Base-by-base conservation (phyloP, 1,140 invertebrate genomes). In the Lasaia peninsularis region DNA sequence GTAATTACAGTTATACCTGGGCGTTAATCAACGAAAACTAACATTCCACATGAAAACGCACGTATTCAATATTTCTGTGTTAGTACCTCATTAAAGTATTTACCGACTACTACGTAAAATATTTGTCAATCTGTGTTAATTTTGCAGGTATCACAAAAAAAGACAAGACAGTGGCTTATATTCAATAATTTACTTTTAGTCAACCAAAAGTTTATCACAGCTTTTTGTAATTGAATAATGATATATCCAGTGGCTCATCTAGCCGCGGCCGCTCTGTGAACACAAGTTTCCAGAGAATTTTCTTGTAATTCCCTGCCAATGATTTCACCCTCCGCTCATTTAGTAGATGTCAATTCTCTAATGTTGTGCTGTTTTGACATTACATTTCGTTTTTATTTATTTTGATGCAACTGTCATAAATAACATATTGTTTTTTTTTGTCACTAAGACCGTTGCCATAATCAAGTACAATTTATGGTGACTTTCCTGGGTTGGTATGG, bases 251-350 rank as follows among this genome's bases (percentile, higher is more conserved):
- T 40, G 16, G 8, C 37, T 40, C 9, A 40, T 40, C 37, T 9
- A 40, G 37, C 16, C 3, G 14, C 7, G 6, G 10, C 12, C 8
- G 1, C 14, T 40, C 37, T 18, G 9, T 40, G 37, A 14, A 16
- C 16, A 16, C 24, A 14, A 40, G 37, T 60, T 67, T 37, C 55
- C 57, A 18, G 57, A 57, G 65, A 58, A 14, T 40, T 40, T 40
- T 40, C 71, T 75, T 75, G 71, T 78, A 78, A 78, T 78, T 74
- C 60, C 53, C 70, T 59, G 51, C 55, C 69, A 61, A 75, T 78
- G 73, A 75, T 72, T 66, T 56, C 50, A 66, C 71, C 67, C 71
- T 68, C 58, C 55, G 40, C 44, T 51, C 49, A 33, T 75, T 44
- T 67, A 74, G 75, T 75, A 69, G 62, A 60, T 59, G 69, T 62